These are phyloP conservation scores for Podocnemis expansa DNA, from an alignment of 2,113 vertebrate species.

Conservation along the genomic window DNA sequence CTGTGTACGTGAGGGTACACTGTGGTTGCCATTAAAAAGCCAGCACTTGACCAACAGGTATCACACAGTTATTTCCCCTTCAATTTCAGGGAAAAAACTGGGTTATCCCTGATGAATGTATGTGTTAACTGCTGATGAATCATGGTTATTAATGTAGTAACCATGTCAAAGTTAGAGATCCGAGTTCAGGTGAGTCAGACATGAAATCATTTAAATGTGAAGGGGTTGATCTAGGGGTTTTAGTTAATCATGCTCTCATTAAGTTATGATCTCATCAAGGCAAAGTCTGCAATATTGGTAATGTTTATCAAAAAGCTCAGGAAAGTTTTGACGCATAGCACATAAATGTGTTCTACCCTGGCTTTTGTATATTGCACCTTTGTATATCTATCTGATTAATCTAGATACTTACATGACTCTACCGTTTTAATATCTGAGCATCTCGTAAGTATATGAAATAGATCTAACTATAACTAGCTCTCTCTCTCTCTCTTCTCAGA, in stretches of 20 bases:
- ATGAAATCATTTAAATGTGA: not conserved
- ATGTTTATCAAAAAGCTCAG: not conserved
- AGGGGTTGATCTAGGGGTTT: not conserved
- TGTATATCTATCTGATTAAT: not conserved
- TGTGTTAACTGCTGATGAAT: not conserved
- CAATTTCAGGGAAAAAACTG: not conserved
- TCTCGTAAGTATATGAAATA: not conserved
- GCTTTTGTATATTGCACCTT: not conserved
- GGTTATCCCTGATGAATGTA: not conserved
- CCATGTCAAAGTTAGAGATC: not conserved
- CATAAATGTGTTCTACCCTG: not conserved
- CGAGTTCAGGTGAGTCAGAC: not conserved
- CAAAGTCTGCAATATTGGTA: not conserved
- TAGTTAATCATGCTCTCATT: not conserved
- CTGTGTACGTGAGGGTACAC: not conserved
- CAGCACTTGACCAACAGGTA: not conserved
- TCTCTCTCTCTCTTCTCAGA: not conserved
- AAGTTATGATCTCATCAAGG: not conserved
- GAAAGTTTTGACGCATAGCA: not conserved
- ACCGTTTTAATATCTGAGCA: not conserved
- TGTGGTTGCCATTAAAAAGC: not conserved
- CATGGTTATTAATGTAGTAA: not conserved
- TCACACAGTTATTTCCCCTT: not conserved
- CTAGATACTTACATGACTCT: not conserved
- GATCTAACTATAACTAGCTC: not conserved